Evolutionary conservation across 2,888 invertebrate genomes (phyloP).

Genomic region (Mycalesis mineus): DNA sequence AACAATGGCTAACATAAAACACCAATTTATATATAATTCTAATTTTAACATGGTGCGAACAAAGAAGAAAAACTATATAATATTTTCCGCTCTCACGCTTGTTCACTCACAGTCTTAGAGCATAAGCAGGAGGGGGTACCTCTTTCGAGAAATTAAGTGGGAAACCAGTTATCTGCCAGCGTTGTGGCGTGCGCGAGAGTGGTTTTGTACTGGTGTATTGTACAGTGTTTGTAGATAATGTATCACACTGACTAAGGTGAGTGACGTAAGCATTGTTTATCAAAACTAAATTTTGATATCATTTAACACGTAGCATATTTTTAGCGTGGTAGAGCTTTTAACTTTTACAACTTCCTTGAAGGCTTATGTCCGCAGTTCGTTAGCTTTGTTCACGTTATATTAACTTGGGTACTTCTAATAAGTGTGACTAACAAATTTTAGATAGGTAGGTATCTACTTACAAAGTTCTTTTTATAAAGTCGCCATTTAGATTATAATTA

Average conservation of each 20-base stretch:
- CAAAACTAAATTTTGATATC: slow-evolving; percentile 3
- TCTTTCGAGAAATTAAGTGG: slow-evolving; percentile 33
- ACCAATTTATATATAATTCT: no score
- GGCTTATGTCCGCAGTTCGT: not conserved
- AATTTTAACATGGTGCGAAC: no score
- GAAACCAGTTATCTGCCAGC: slow-evolving; percentile 35
- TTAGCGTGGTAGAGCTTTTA: not conserved
- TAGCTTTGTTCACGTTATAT: not conserved
- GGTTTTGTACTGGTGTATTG: slow-evolving; percentile 19
- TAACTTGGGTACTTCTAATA: not conserved
- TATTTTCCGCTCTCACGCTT: slow-evolving; percentile 26
- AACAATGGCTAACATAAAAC: no score
- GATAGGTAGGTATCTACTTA: no score
- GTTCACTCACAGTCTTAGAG: slow-evolving; percentile 15
- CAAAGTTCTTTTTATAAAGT: no score
- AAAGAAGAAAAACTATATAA: no score
- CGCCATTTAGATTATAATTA: no score
- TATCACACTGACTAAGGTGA: slow-evolving; percentile 32
- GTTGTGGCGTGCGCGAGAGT: slow-evolving; percentile 30
- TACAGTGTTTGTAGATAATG: slow-evolving; percentile 33
- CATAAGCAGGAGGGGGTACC: slow-evolving; percentile 30
- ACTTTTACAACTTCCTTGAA: not conserved
- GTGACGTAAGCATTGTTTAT: slow-evolving; percentile 17
- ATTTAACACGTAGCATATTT: not conserved
- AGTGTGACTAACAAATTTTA: not conserved